Evolutionary conservation across 2,888 invertebrate genomes (phyloP).

Genomic region (Lasioglossum marginatum): DNA sequence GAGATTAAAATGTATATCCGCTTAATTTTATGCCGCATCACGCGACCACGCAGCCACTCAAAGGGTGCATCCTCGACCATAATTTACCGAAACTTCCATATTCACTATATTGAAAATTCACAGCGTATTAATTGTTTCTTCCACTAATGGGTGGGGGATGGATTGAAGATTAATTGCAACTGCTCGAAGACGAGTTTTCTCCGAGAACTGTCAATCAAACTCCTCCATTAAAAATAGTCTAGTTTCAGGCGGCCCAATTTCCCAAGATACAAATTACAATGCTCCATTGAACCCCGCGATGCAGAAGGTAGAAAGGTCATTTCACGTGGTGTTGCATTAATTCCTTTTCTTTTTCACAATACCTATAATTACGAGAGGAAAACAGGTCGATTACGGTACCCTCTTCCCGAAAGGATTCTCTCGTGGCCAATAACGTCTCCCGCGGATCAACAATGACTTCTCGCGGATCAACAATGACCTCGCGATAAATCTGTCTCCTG

Average conservation of each 20-base stretch:
- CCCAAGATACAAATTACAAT: background rate
- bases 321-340: background rate
- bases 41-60: slow-evolving; percentile 16
- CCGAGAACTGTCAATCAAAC: background rate
- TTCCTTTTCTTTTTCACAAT: background rate
- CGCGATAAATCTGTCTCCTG: background rate
- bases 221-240: background rate
- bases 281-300: background rate
- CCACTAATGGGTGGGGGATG: background rate
- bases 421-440: background rate
- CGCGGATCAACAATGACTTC: slow-evolving; percentile 6
- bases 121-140: background rate
- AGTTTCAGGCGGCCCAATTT: background rate
- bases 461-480: slow-evolving; percentile 4
- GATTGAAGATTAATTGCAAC: background rate
- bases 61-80: background rate
- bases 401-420: background rate
- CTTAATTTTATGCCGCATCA: slow-evolving; percentile 41
- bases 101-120: background rate
- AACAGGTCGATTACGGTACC: slow-evolving; percentile 8
- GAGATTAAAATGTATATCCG: slow-evolving; percentile 56
- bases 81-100: background rate
- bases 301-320: background rate
- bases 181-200: background rate
- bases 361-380: slow-evolving; percentile 11